These are phyloP conservation scores for Terrapene triunguis DNA, from an alignment of 2,113 vertebrate species.

Conservation along the genomic window DNA sequence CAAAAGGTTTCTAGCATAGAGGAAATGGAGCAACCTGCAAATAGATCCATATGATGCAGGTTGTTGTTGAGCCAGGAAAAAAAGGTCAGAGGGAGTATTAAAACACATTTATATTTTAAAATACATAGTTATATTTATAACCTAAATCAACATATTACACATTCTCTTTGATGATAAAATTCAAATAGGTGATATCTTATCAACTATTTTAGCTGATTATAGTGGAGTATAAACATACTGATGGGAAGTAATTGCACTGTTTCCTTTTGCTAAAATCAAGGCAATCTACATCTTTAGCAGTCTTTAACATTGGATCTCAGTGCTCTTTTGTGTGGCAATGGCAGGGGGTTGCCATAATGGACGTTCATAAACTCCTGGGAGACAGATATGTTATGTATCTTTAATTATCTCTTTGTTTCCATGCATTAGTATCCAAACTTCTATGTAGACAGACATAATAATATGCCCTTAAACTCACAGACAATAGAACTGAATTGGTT, in stretches of 20 bases:
- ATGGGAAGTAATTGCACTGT: neutral
- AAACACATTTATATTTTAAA: neutral
- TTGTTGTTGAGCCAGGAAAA: neutral
- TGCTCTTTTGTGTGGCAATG: neutral
- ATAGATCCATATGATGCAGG: neutral
- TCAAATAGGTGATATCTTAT: neutral
- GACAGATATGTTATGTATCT: neutral
- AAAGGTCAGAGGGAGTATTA: neutral
- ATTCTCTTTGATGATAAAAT: slow-evolving; percentile 12
- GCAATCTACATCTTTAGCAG: neutral
- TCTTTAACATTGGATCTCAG: neutral
- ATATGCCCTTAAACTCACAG: neutral
- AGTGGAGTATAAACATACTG: neutral
- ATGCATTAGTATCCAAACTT: neutral
- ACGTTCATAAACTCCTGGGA: neutral
- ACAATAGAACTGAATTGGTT: neutral
- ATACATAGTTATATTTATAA: neutral
- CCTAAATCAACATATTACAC: neutral
- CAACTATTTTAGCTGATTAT: neutral
- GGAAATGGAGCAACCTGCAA: neutral
- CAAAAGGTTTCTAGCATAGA: neutral
- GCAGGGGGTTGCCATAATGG: neutral
- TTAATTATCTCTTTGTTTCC: neutral
- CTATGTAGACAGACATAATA: neutral
- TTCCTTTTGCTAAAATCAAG: neutral